phyloP scores from a whole-genome alignment of 2,888 invertebrate genomes.

The Brenthis ino region DNA sequence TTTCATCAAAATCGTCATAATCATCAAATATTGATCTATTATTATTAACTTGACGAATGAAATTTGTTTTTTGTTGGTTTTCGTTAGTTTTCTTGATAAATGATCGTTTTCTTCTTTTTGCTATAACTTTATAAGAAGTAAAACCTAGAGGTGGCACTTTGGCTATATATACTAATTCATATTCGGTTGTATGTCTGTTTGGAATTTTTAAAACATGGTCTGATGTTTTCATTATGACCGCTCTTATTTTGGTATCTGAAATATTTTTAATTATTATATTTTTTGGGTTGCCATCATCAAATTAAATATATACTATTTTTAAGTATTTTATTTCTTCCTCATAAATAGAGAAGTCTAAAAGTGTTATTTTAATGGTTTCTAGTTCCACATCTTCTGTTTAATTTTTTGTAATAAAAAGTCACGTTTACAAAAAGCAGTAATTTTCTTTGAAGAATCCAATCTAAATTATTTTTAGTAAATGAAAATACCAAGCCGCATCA shows the following conservation, averaged over 20 bases:
- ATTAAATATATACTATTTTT: too few relatives aligned
- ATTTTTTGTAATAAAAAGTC: too few relatives aligned
- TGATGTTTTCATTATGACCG: constrained; percentile 85
- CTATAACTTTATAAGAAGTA: constrained; percentile 81
- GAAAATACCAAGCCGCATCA: too few relatives aligned
- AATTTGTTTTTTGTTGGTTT: constrained; percentile 50
- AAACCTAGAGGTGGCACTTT: constrained; percentile 86
- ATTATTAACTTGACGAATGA: constrained; percentile 48
- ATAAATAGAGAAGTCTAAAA: too few relatives aligned
- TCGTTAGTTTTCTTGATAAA: constrained; percentile 52
- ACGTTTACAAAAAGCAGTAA: too few relatives aligned
- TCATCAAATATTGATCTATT: constrained; percentile 42
- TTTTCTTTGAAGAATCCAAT: too few relatives aligned
- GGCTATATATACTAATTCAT: constrained; percentile 88
- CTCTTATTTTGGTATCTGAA: constrained; percentile 66
- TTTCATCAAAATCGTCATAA: constrained; percentile 46
- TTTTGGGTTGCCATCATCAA: too few relatives aligned
- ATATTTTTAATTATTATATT: not conserved
- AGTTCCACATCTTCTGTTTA: too few relatives aligned
- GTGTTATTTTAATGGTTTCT: too few relatives aligned
- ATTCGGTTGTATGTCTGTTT: constrained; percentile 80
- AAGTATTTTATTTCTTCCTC: too few relatives aligned
- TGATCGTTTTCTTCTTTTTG: constrained; percentile 37
- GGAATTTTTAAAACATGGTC: constrained; percentile 74
- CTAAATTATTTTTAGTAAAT: too few relatives aligned